These are phyloP conservation scores for Agrypnia vestita DNA, from an alignment of 1,140 invertebrate genomes.

Conservation along the genomic window DNA sequence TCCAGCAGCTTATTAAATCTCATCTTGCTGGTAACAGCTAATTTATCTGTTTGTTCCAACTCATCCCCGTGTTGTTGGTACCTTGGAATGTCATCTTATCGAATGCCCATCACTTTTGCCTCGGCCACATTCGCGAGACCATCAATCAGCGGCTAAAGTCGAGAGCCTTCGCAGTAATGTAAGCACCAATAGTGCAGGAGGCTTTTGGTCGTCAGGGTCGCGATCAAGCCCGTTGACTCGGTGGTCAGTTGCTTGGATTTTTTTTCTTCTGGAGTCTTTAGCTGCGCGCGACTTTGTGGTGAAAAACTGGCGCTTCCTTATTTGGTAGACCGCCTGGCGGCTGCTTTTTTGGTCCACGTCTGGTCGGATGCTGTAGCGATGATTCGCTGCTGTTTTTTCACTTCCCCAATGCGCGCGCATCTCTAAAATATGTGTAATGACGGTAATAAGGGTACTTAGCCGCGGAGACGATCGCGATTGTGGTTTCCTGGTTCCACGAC, in stretches of 20 bases:
- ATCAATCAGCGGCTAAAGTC: too few species aligned
- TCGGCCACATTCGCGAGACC: not conserved
- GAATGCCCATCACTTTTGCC: constrained; percentile 36
- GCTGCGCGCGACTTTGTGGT: constrained; percentile 18
- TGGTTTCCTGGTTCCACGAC: not conserved
- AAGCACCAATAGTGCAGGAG: too few species aligned
- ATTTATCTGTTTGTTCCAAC: constrained; percentile 34
- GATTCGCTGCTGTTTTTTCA: constrained; percentile 28
- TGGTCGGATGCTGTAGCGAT: not conserved
- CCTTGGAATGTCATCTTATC: constrained; percentile 25
- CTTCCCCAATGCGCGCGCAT: constrained; percentile 8
- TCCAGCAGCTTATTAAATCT: constrained; percentile 22
- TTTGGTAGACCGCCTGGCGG: constrained; percentile 57
- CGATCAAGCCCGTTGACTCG: not conserved
- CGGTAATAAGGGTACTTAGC: constrained; percentile 18
- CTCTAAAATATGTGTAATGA: constrained; percentile 28
- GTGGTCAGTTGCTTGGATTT: not conserved
- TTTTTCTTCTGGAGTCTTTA: not conserved
- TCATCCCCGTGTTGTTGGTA: constrained; percentile 21
- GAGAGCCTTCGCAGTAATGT: too few species aligned
- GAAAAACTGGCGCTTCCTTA: constrained; percentile 56
- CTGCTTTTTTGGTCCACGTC: constrained; percentile 49
- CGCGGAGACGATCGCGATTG: not conserved
- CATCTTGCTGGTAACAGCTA: constrained; percentile 26
- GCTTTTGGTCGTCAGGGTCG: too few species aligned